Percentiles rank a stretch among this genome's conserved stretches.
Evolutionary conservation across 2,888 invertebrate species (phyloP).

Genomic region (Trimorus sp.): DNA sequence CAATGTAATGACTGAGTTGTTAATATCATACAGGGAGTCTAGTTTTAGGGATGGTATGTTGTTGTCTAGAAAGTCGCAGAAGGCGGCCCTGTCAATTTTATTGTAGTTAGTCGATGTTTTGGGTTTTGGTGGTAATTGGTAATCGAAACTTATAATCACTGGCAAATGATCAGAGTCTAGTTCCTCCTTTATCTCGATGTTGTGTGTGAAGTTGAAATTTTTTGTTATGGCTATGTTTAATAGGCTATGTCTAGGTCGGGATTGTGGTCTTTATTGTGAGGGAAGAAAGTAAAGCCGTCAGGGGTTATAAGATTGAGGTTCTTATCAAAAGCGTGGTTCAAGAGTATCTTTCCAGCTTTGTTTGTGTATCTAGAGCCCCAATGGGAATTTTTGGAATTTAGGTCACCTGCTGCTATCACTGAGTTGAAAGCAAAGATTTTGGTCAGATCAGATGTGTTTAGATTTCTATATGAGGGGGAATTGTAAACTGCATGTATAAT

Average conservation of each 20-base stretch:
- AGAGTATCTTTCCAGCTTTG: background rate
- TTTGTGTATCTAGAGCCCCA: background rate
- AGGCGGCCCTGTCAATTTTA: background rate
- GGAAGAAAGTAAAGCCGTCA: background rate
- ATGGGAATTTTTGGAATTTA: background rate
- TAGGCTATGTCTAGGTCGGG: too few species aligned
- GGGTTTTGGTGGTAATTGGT: background rate
- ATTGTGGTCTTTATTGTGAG: background rate
- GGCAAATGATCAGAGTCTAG: slow-evolving; percentile 1
- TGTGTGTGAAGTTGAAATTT: background rate
- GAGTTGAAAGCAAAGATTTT: background rate
- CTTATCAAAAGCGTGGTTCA: background rate
- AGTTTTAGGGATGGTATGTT: background rate
- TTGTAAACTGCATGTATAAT: background rate
- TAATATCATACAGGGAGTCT: background rate
- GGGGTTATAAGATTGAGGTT: background rate
- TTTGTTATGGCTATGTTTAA: background rate
- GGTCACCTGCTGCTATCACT: background rate
- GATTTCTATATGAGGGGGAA: background rate
- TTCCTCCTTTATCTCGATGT: slow-evolving; percentile 1
- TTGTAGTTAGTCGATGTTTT: background rate
- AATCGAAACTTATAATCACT: background rate
- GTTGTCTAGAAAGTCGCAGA: background rate
- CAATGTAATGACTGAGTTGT: background rate
- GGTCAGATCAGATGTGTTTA: background rate